A percentile compares a stretch with the other conserved stretches of the same genome.
Conservation (phyloP, 2,888 invertebrate genomes). For the Rhopalosiphum nymphaeae region DNA sequence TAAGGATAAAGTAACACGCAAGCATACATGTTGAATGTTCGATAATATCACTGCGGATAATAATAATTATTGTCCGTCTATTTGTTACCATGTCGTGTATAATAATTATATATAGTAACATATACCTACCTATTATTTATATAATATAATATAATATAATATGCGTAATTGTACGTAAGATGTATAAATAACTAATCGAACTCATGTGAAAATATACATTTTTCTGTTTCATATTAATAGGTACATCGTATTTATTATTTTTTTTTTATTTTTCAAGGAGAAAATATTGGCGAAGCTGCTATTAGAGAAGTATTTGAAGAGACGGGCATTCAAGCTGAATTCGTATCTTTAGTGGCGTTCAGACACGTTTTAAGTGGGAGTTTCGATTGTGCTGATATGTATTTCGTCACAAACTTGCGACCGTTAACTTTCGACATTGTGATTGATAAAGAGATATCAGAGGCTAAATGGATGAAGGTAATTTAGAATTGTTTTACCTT, state of each 20-base stretch:
- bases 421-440: constrained; percentile 75
- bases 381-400: constrained; percentile 89
- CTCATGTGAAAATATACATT: background rate
- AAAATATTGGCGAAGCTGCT: constrained; percentile 85
- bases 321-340: constrained; percentile 84
- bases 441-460: constrained; percentile 82
- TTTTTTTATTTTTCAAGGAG: constrained; percentile 73
- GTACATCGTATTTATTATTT: background rate
- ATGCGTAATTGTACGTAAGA: background rate
- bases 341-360: constrained; percentile 81
- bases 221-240: background rate
- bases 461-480: constrained; percentile 86
- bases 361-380: constrained; percentile 83
- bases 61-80: background rate
- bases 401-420: constrained; percentile 81
- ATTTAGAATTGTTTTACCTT: constrained; percentile 60
- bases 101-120: background rate
- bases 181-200: background rate
- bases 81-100: background rate
- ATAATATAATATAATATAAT: background rate
- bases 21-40: background rate
- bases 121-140: background rate
- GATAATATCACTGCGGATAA: constrained; percentile 2
- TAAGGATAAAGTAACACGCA: constrained; percentile 31
- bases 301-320: constrained; percentile 91